A percentile compares a stretch with the other conserved stretches of the same genome.
Conservation (phyloP, 64 coral and sea anemone species). For the Exaiptasia diaphana region DNA sequence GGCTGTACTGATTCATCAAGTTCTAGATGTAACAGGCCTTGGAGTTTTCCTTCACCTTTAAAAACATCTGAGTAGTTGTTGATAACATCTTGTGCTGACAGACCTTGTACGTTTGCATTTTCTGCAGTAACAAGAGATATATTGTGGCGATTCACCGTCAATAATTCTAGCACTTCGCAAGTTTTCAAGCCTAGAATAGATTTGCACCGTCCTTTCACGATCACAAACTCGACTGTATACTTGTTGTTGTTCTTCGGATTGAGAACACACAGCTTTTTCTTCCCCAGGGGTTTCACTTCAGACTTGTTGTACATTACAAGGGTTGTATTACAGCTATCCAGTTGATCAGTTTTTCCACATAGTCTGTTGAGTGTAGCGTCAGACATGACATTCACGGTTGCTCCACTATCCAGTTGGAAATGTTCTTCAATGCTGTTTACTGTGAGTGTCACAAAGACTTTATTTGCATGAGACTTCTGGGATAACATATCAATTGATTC, state of each 20-base stretch:
- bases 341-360: background rate
- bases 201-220: background rate
- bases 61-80: background rate
- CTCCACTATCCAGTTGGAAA: constrained; percentile 34
- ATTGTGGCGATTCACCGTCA: background rate
- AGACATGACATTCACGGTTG: constrained; percentile 38
- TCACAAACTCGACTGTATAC: background rate
- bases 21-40: background rate
- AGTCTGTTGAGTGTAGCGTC: background rate
- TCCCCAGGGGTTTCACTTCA: constrained; percentile 14
- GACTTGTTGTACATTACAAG: constrained; percentile 57
- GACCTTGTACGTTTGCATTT: background rate
- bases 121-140: background rate
- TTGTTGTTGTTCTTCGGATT: background rate
- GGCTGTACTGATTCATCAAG: background rate
- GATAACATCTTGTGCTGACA: constrained; percentile 6
- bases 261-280: background rate
- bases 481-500: background rate
- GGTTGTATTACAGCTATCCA: background rate
- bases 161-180: background rate
- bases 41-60: background rate
- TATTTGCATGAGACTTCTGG: background rate
- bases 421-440: background rate
- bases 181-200: background rate
- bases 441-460: constrained; percentile 2